Evolutionary conservation across 2,113 vertebrate genomes (phyloP).

Genomic region (Petroica traversi): DNA sequence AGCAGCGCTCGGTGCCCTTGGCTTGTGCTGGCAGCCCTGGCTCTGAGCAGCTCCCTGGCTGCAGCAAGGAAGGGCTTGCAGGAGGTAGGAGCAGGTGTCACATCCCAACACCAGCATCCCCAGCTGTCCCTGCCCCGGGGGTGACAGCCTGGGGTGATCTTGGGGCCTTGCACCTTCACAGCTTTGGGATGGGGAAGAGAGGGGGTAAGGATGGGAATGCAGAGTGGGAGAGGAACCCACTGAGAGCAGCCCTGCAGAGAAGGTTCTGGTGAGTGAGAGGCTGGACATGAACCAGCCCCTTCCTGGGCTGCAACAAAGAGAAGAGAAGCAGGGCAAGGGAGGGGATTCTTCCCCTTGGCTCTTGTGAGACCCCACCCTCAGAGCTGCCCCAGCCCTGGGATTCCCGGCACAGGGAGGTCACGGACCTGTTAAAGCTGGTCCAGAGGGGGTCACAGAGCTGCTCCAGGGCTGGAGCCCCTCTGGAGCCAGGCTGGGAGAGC

Average conservation of each 20-base stretch:
- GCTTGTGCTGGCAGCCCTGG: not conserved
- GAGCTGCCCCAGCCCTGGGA: not conserved
- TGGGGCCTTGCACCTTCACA: not conserved
- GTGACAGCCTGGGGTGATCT: not conserved
- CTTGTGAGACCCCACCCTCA: not conserved
- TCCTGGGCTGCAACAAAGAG: not conserved
- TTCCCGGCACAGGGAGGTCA: not conserved
- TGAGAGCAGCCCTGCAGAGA: not conserved
- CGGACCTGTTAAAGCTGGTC: not conserved
- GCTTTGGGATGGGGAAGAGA: not conserved
- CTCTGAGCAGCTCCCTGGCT: not conserved
- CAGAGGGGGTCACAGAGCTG: accelerated
- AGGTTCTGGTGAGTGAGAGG: not conserved
- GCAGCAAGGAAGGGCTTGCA: not conserved
- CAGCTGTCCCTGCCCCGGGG: not conserved
- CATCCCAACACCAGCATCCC: accelerated
- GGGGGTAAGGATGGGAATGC: no score
- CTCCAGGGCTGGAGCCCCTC: not conserved
- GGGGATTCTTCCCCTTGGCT: not conserved
- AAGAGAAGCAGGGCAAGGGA: not conserved
- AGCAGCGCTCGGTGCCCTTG: not conserved
- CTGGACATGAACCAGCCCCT: not conserved
- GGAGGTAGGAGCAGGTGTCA: not conserved
- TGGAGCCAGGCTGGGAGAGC: not conserved
- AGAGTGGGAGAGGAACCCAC: not conserved